Evolutionary conservation across 2,797 vertebrate species (phyloP), one percentile per base, ranked within the genome.

Genomic region (Poecilia picta): DNA sequence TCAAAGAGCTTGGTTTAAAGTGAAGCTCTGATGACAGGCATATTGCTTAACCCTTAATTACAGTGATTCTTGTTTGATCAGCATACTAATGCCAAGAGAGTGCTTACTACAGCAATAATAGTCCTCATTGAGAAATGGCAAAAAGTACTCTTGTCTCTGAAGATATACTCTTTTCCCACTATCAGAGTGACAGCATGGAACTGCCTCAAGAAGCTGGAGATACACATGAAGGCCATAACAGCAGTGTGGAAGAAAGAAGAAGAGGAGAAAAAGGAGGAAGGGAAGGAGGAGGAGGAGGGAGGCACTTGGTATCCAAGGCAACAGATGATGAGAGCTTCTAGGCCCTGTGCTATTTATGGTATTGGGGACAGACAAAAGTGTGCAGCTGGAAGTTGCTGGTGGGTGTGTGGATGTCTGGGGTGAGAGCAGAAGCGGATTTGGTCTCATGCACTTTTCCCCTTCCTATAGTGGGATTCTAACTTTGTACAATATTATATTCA

Each of bases 261-360:
- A 18, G 31, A 11, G 59, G 13, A 15, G 5, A n/a, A 28, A 28
- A 55, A 78, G 71, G 8, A 79, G 85, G 72, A 71, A 78, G 87
- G 84, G 23, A 8, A 23, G 53, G 8, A 25, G 10, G 53, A 18
- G 18, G 70, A 78, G 73, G 6, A 80, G 84, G 73, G 66, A 79
- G 87, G 84, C 47, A 84, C 87, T 86, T 80, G 81, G 94, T 94
- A 94, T 87, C 88, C 94, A 95, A 94, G 94, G 94, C 90, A 96
- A 95, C 94, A 90, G 87, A 85, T 91, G 91, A 93, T 93, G 85
- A 91, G 90, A 85, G 68, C 84, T 88, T 91, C 87, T 80, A 84
- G 91, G 80, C 90, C 82, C 77, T 90, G 85, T 62, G 87, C 94
- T 95, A 95, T 96, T 95, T 95, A 89, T 92, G 89, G 93, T 94